Conservation (phyloP, 2,888 invertebrate genomes). For the Eudemis profundana region DNA sequence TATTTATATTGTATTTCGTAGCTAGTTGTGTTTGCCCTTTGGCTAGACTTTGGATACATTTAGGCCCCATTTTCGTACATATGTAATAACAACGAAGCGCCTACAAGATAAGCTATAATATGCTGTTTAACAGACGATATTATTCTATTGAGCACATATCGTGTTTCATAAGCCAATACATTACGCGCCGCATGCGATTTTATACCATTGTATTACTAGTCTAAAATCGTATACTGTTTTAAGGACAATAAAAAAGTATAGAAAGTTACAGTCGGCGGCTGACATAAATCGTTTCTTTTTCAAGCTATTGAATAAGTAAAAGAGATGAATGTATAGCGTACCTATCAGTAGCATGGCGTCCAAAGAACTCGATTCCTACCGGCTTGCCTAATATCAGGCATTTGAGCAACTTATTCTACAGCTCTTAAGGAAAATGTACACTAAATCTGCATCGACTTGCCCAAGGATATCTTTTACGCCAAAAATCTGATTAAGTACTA, state of each 20-base stretch:
- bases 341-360: too few relatives aligned
- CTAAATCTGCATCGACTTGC: too few relatives aligned
- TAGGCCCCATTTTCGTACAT: constrained; percentile 36
- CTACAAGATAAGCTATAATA: constrained; percentile 42
- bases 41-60: constrained; percentile 15
- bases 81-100: constrained; percentile 39
- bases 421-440: too few relatives aligned
- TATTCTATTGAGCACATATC: constrained; percentile 64
- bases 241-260: constrained; percentile 23
- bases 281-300: not conserved
- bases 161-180: constrained; percentile 61
- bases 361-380: too few relatives aligned
- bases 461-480: too few relatives aligned
- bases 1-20: not conserved
- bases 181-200: constrained; percentile 34
- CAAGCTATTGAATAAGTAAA: not conserved
- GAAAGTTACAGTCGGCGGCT: not conserved
- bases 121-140: constrained; percentile 55
- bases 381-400: too few relatives aligned
- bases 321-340: too few relatives aligned
- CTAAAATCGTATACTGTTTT: constrained; percentile 28
- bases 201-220: constrained; percentile 44
- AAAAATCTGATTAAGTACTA: too few relatives aligned
- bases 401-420: too few relatives aligned
- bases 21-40: not conserved